Evolutionary conservation across 2,888 invertebrate genomes (phyloP).

Genomic region (Limenitis camilla): DNA sequence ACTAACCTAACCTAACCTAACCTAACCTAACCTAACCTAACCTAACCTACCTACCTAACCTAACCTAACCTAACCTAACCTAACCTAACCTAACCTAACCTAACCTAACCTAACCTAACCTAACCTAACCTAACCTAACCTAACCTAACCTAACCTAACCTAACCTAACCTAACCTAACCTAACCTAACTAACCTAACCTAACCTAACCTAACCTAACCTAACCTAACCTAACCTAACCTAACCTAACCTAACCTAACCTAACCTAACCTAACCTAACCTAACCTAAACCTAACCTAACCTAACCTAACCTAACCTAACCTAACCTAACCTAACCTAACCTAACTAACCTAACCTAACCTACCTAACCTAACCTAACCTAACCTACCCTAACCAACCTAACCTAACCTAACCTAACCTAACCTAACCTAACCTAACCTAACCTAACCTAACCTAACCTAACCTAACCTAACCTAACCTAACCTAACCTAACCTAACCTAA

Average conservation of each 20-base stretch:
- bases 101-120: conserved; percentile 16
- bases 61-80: conserved; percentile 24
- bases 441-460: no score
- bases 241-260: conserved; percentile 3
- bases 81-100: conserved; percentile 19
- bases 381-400: no score
- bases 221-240: conserved; percentile 4
- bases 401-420: no score
- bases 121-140: conserved; percentile 5
- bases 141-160: conserved; percentile 6
- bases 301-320: conserved; percentile 19
- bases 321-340: conserved; percentile 19
- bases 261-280: conserved; percentile 10
- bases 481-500: no score
- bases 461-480: no score
- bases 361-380: no score
- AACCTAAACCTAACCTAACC: conserved; percentile 19
- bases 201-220: conserved; percentile 13
- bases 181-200: conserved; percentile 14
- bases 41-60: conserved; percentile 24
- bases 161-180: conserved; percentile 12
- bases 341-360: no score
- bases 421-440: no score
- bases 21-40: conserved; percentile 25
- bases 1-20: conserved; percentile 22